phyloP scores from a whole-genome alignment of 2,797 vertebrate genomes.

The Carapus acus region DNA sequence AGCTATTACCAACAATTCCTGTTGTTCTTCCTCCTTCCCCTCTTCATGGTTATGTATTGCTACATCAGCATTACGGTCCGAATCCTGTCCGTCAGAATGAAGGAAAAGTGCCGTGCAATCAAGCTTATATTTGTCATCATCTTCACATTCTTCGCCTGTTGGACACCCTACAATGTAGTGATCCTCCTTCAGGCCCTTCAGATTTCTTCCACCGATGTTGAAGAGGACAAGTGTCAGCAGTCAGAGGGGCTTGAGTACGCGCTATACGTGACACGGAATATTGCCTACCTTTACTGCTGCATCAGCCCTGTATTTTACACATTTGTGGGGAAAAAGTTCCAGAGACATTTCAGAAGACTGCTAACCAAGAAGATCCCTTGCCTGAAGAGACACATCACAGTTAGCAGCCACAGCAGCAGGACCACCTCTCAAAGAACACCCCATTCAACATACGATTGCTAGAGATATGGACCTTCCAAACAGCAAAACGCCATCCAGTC shows the following conservation, averaged over 20 bases:
- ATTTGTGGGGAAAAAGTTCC: constrained; percentile 78
- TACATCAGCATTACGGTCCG: constrained; percentile 70
- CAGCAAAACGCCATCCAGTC: too few species aligned
- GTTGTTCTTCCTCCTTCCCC: constrained; percentile 72
- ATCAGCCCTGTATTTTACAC: constrained; percentile 78
- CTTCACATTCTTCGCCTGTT: constrained; percentile 73
- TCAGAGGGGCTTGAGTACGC: constrained; percentile 54
- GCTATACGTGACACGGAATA: constrained; percentile 66
- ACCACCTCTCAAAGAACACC: constrained; percentile 63
- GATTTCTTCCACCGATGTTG: neutral
- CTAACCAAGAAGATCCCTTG: constrained; percentile 61
- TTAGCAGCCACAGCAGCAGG: constrained; percentile 60
- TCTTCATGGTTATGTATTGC: constrained; percentile 70
- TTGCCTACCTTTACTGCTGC: constrained; percentile 76
- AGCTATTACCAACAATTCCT: constrained; percentile 73
- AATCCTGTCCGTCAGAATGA: constrained; percentile 68
- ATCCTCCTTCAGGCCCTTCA: constrained; percentile 60
- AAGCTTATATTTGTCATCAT: constrained; percentile 76
- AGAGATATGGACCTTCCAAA: neutral
- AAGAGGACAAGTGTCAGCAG: fast-evolving
- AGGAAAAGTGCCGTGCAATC: constrained; percentile 69
- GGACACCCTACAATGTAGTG: constrained; percentile 76
- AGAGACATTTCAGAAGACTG: constrained; percentile 66
- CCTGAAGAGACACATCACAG: constrained; percentile 51
- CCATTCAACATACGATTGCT: constrained; percentile 55